Conservation (phyloP, 1,140 invertebrate genomes). For the Pogonus chalceus region DNA sequence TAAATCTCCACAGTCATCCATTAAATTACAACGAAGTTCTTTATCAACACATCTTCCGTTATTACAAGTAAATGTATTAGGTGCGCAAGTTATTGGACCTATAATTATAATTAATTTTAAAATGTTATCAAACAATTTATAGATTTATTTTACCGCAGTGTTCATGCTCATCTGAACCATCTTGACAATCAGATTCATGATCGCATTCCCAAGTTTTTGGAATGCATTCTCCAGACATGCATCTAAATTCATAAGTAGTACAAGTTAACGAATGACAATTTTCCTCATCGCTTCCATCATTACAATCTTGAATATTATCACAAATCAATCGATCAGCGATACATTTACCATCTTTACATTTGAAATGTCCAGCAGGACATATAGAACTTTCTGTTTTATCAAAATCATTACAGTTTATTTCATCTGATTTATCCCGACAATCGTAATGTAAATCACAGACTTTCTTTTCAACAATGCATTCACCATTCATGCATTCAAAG, state of each 20-base stretch:
- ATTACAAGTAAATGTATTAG: slow-evolving; percentile 34
- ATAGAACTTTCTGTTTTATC: slow-evolving; percentile 15
- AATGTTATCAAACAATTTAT: not conserved
- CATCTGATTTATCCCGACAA: slow-evolving; percentile 67
- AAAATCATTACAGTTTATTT: slow-evolving; percentile 46
- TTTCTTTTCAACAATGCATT: slow-evolving; percentile 36
- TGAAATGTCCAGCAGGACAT: slow-evolving; percentile 36
- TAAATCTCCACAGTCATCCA: slow-evolving; percentile 41
- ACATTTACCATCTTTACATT: slow-evolving; percentile 48
- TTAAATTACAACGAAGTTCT: slow-evolving; percentile 36
- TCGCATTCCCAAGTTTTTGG: slow-evolving; percentile 64
- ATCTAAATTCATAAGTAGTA: slow-evolving; percentile 39
- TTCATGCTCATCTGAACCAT: slow-evolving; percentile 58
- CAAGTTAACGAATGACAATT: slow-evolving; percentile 24
- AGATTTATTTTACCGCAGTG: slow-evolving; percentile 44
- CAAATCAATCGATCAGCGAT: slow-evolving; percentile 54
- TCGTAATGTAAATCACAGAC: slow-evolving; percentile 65
- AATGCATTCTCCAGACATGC: slow-evolving; percentile 56
- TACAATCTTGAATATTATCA: slow-evolving; percentile 65
- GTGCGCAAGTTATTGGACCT: slow-evolving; percentile 23
- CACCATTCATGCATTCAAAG: slow-evolving; percentile 49
- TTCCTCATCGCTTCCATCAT: slow-evolving; percentile 62
- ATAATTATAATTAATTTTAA: not conserved
- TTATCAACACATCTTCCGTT: slow-evolving; percentile 39
- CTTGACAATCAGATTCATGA: slow-evolving; percentile 52